Base-by-base conservation (phyloP, 2,113 vertebrate genomes). In the Beaufortia kweichowensis region DNA sequence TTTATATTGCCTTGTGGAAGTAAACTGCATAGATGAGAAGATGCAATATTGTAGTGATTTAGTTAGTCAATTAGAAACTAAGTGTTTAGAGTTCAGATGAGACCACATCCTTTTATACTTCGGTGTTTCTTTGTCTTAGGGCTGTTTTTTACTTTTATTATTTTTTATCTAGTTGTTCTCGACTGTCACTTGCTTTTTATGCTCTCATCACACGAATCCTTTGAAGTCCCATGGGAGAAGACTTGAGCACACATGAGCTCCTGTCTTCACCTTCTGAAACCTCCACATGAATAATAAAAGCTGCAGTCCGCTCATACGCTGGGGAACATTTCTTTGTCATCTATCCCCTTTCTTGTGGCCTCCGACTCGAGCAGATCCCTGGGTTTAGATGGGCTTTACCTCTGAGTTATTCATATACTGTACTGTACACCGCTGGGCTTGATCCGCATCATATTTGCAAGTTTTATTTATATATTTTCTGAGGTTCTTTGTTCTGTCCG, bases 321-420 rank as follows among this genome's bases (percentile, higher is more conserved):
- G 39, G 57, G 73, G 68, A 77, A 62, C 1, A 9, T 29, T 60
- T 76, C 70, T 70, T 79, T 75, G 78, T 73, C 65, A 65, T 68
- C 62, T 28, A 11, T 56, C 60, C 59, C 35, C 56, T 48, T 35
- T 35, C 50, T 57, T 46, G 29, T 68, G 21, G 72, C 41, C 50
- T 61, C 41, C 53, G 76, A 48, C 69, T 81, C 82, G 63, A 60
- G 78, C 69, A 75, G 53, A 78, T 77, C 67, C 77, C 77, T 64
- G 56, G 68, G 76, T 66, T 67, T 46, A 59, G 6, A 75, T 74
- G 50, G 14, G 57, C 50, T 69, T 65, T 50, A 80, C 83, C 84
- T 85, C 86, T 86, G 79, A 73, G 84, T 89, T 90, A 89, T 89
- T 89, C 88, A 88, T 88, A 82, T 81, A 81, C 79, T 75, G 75